These are phyloP conservation scores for Todus mexicanus DNA, from an alignment of 2,797 vertebrate genomes.

Conservation along the genomic window DNA sequence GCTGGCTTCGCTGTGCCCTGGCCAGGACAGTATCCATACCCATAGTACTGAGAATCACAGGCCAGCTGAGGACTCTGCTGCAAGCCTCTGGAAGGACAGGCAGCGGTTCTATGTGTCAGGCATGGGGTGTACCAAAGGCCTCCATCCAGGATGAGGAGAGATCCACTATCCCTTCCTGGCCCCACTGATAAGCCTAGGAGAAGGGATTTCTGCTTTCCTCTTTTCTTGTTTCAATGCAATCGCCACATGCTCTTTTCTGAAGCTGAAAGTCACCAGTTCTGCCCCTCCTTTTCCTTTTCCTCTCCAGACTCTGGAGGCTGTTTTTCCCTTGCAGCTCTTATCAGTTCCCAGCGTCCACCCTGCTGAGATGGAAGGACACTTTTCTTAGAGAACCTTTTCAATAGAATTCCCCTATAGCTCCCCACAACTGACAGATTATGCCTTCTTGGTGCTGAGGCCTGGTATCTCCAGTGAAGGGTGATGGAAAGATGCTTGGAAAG, in stretches of 20 bases:
- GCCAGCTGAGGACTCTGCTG: neutral
- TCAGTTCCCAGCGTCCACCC: constrained; percentile 19
- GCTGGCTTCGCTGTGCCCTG: neutral
- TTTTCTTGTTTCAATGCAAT: neutral
- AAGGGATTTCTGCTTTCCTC: neutral
- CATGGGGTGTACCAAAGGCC: neutral
- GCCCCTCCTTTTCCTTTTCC: constrained; percentile 36
- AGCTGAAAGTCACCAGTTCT: neutral
- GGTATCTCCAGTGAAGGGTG: neutral
- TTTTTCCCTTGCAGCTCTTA: neutral
- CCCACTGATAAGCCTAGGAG: neutral
- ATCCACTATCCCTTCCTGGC: neutral
- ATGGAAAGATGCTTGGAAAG: neutral
- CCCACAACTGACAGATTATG: neutral
- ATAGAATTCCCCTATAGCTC: neutral
- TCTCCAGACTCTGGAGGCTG: neutral
- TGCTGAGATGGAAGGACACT: neutral
- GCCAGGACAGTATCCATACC: neutral
- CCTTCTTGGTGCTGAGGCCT: neutral
- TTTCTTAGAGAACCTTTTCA: neutral
- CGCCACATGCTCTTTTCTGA: neutral
- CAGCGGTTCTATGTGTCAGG: neutral
- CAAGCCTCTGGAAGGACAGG: neutral
- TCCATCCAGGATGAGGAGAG: neutral
- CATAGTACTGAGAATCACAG: neutral